Percentiles rank a stretch among this genome's conserved stretches.
Conservation (phyloP, 2,797 vertebrate genomes). For the Falco berigora region DNA sequence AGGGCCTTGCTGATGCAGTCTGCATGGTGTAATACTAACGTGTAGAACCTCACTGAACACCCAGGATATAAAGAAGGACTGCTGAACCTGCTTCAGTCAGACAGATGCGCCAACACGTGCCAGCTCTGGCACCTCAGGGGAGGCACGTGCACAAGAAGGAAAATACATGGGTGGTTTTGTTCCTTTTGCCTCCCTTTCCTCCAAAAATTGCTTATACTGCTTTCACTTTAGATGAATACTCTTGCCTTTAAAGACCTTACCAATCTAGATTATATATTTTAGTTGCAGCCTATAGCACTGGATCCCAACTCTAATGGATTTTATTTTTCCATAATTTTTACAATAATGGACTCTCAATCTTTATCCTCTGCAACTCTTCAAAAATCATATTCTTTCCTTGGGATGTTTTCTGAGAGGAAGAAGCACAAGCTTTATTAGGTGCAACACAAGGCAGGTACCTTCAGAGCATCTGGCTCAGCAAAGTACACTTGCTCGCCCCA, state of each 20-base stretch:
- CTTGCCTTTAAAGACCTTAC: background rate
- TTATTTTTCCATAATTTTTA: background rate
- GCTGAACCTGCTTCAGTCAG: background rate
- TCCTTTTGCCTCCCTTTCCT: background rate
- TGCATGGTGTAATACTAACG: background rate
- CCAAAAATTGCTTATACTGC: background rate
- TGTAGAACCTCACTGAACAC: background rate
- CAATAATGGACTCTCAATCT: background rate
- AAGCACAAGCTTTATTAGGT: background rate
- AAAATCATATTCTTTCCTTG: background rate
- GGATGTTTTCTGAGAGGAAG: background rate
- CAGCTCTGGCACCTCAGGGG: background rate
- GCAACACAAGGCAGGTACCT: constrained; percentile 69
- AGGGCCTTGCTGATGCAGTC: background rate
- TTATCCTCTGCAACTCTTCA: background rate
- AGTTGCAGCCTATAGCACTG: background rate
- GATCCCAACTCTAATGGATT: background rate
- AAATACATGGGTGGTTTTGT: background rate
- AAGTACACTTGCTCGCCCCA: constrained; percentile 86
- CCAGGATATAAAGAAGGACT: background rate
- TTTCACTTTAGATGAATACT: background rate
- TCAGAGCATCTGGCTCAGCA: constrained; percentile 85
- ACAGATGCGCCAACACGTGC: background rate
- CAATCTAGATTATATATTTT: background rate
- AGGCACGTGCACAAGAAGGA: background rate